These are phyloP conservation scores for Solea senegalensis DNA, from an alignment of 2,113 vertebrate species.

Conservation along the genomic window DNA sequence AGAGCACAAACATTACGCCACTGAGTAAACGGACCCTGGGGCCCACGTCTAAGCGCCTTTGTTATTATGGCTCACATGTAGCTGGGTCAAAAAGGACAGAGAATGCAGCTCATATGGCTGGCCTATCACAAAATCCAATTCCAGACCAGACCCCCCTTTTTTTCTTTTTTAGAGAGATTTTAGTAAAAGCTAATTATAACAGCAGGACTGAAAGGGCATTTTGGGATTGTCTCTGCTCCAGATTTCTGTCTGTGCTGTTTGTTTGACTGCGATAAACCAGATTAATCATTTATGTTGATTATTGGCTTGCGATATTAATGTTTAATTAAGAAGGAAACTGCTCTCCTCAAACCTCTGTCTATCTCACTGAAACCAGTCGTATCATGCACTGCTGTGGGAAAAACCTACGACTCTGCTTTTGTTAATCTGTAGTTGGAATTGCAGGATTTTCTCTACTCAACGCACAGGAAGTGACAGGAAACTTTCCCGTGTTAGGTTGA, in stretches of 20 bases:
- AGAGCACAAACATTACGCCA: slow-evolving; percentile 83
- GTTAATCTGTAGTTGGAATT: slow-evolving; percentile 36
- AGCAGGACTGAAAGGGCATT: slow-evolving; percentile 50
- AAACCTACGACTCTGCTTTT: slow-evolving; percentile 23
- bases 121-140: slow-evolving; percentile 74
- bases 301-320: slow-evolving; percentile 56
- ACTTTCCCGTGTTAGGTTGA: slow-evolving; percentile 2
- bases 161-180: slow-evolving; percentile 34
- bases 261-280: slow-evolving; percentile 47
- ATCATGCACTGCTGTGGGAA: slow-evolving; percentile 44
- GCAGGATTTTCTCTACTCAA: slow-evolving; percentile 29
- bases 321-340: slow-evolving; percentile 60
- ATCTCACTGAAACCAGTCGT: slow-evolving; percentile 45
- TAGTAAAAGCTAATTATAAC: slow-evolving; percentile 57
- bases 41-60: slow-evolving; percentile 73
- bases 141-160: slow-evolving; percentile 8
- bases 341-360: slow-evolving; percentile 38
- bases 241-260: slow-evolving; percentile 50
- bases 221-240: slow-evolving; percentile 40
- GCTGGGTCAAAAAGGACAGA: slow-evolving; percentile 62
- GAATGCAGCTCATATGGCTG: slow-evolving; percentile 70
- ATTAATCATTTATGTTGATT: slow-evolving; percentile 61
- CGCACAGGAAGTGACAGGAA: slow-evolving; percentile 26
- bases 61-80: slow-evolving; percentile 74
- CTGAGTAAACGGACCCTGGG: slow-evolving; percentile 79